Evolutionary conservation across 2,888 invertebrate species (phyloP), one percentile per base, ranked within the genome.

Genomic region (Hydrotaea diabolus): DNA sequence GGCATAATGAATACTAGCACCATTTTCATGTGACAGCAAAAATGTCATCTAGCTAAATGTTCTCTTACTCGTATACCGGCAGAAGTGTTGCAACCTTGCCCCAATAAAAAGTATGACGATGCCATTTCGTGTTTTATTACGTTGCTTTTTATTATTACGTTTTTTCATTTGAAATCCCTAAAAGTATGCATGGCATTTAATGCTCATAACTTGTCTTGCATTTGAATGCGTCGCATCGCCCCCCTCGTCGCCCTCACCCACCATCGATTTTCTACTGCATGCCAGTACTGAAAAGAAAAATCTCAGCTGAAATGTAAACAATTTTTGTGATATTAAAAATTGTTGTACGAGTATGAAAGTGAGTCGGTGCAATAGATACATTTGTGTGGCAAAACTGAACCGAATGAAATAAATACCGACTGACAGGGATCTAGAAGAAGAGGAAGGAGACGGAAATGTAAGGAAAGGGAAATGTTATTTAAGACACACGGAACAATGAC

Each of bases 221-320:
- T 26, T 49, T 49, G 49, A 49, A 49, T 49, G 49, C 13, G 11
- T 7, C 15, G 13, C 11, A 4, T 15, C 59, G 23, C 23, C 0
- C 3, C 15, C 26, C 15, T 26, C 26, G 15, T 26, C 17, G 17
- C 2, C 31, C 62, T 62, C 62, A 5, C 15, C 7, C 59, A n/a
- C 62, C 5, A 0, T 49, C n/a, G n/a, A 49, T 9, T 13, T 39
- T 39, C 39, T 39, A 39, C 8, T 11, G 39, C 31, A 4, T 7
- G 31, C 31, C 7, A 49, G 8, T 15, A 49, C 31, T 17, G 49
- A 9, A 53, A 43, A 55, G 8, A 23, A 46, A 39, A 69, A 69
- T 69, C 69, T 69, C 69, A 69, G 46, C 69, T 69, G 23, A 69
- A 69, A 43, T 69, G 69, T 46, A 69, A 69, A 39, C 66, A 69